Evolutionary conservation across 2,113 vertebrate genomes (phyloP).

Genomic region (Paracanthobrama guichenoti): DNA sequence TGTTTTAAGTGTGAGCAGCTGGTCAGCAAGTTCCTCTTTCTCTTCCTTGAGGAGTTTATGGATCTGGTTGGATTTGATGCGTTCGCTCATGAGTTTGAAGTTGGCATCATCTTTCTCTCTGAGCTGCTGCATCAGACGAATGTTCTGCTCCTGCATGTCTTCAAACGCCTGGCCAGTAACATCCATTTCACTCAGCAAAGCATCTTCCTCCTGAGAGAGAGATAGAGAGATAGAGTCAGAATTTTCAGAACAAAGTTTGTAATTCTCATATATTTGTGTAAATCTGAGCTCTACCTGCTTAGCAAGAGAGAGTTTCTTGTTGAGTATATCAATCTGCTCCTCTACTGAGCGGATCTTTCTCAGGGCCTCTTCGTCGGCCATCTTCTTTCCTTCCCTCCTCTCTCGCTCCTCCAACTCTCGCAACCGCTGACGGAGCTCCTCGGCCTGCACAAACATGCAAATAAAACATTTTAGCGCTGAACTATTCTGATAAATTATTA

Average conservation of each 20-base stretch:
- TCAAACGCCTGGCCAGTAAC: conserved; percentile 98
- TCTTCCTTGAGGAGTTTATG: conserved; percentile 97
- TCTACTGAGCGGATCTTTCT: conserved; percentile 93
- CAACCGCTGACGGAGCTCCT: conserved; percentile 89
- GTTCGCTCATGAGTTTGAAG: conserved; percentile 97
- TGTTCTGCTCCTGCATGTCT: conserved; percentile 99
- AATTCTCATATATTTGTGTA: background rate
- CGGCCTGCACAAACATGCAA: conserved; percentile 74
- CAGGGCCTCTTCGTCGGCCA: conserved; percentile 95
- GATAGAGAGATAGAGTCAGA: background rate
- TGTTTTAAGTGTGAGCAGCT: conserved; percentile 92
- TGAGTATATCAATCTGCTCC: conserved; percentile 93
- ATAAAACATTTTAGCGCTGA: background rate
- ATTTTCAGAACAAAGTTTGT: background rate
- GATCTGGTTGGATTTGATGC: conserved; percentile 98
- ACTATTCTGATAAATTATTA: background rate
- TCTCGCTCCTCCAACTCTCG: conserved; percentile 93
- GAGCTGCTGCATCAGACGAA: conserved; percentile 96
- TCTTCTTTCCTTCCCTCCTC: conserved; percentile 95
- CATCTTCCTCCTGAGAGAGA: conserved; percentile 87
- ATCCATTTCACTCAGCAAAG: conserved; percentile 96
- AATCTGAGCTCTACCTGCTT: conserved; percentile 82
- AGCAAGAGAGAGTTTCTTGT: conserved; percentile 94
- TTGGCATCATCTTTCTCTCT: conserved; percentile 97
- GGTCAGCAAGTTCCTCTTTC: conserved; percentile 95